Evolutionary conservation across 2,888 invertebrate species (phyloP).

Genomic region (Helobdella robusta): DNA sequence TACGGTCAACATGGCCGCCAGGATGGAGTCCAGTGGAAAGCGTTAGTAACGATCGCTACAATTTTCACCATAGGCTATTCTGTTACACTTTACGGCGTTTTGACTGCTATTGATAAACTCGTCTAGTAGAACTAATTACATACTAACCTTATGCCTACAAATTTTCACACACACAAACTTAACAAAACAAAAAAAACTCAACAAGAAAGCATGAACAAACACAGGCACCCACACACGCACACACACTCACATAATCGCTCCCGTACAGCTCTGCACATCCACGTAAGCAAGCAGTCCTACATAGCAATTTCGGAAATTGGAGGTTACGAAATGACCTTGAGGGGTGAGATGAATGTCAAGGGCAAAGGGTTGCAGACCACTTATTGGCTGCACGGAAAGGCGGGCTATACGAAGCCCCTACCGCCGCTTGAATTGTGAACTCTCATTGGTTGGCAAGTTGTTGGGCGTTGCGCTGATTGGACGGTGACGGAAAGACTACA

Average conservation of each 20-base stretch:
- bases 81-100: too few relatives aligned
- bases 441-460: not conserved
- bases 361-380: slow-evolving; percentile 38
- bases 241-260: too few relatives aligned
- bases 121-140: too few relatives aligned
- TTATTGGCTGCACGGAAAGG: slow-evolving; percentile 40
- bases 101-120: too few relatives aligned
- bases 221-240: too few relatives aligned
- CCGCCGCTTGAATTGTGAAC: slow-evolving; percentile 26
- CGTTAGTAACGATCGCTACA: slow-evolving; percentile 31
- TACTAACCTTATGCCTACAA: too few relatives aligned
- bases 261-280: slow-evolving; percentile 41
- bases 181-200: too few relatives aligned
- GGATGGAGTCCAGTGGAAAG: slow-evolving; percentile 43
- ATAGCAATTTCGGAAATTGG: slow-evolving; percentile 34
- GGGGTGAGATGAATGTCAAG: slow-evolving; percentile 33
- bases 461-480: not conserved
- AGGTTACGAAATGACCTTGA: slow-evolving; percentile 27
- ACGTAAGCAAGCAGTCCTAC: slow-evolving; percentile 39
- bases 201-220: too few relatives aligned
- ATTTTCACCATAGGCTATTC: too few relatives aligned
- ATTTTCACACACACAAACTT: too few relatives aligned
- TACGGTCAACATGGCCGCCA: slow-evolving; percentile 37
- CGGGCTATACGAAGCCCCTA: slow-evolving; percentile 28
- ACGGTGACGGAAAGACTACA: not conserved